phyloP scores from a whole-genome alignment of 2,113 vertebrate genomes.

The Corythornis vintsioides region DNA sequence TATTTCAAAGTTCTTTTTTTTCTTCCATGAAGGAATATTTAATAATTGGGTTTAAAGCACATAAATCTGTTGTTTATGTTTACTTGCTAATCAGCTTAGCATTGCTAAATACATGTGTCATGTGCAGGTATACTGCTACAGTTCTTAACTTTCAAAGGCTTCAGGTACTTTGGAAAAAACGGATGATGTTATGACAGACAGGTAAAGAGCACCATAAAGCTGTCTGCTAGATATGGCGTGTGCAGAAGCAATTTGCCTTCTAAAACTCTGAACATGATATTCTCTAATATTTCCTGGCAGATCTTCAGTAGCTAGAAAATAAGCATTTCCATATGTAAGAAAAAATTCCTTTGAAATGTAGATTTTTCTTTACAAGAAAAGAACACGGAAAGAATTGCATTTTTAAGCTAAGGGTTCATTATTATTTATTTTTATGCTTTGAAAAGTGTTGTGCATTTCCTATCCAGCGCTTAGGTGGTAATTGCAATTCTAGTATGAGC shows the following conservation, averaged over 20 bases:
- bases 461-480: slow-evolving; percentile 7
- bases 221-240: slow-evolving; percentile 36
- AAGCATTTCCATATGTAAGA: slow-evolving; percentile 69
- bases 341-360: slow-evolving; percentile 68
- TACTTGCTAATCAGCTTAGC: slow-evolving; percentile 51
- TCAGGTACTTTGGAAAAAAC: slow-evolving; percentile 48
- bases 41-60: slow-evolving; percentile 33
- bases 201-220: slow-evolving; percentile 53
- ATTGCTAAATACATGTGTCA: slow-evolving; percentile 50
- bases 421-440: slow-evolving; percentile 58
- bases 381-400: slow-evolving; percentile 17
- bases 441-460: slow-evolving; percentile 51
- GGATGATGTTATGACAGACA: slow-evolving; percentile 48
- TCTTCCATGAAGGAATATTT: slow-evolving; percentile 18
- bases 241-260: slow-evolving; percentile 69
- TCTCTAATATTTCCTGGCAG: slow-evolving; percentile 60
- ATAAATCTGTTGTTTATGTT: slow-evolving; percentile 28
- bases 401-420: slow-evolving; percentile 41
- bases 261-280: slow-evolving; percentile 56
- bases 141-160: slow-evolving; percentile 49
- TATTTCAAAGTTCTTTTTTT: background rate
- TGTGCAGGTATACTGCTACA: background rate
- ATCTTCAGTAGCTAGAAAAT: slow-evolving; percentile 57
- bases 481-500: slow-evolving; percentile 44
- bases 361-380: slow-evolving; percentile 53